Percentiles rank a stretch among this genome's conserved stretches.
phyloP scores from a whole-genome alignment of 2,888 invertebrate genomes.

The Pomacea canaliculata region DNA sequence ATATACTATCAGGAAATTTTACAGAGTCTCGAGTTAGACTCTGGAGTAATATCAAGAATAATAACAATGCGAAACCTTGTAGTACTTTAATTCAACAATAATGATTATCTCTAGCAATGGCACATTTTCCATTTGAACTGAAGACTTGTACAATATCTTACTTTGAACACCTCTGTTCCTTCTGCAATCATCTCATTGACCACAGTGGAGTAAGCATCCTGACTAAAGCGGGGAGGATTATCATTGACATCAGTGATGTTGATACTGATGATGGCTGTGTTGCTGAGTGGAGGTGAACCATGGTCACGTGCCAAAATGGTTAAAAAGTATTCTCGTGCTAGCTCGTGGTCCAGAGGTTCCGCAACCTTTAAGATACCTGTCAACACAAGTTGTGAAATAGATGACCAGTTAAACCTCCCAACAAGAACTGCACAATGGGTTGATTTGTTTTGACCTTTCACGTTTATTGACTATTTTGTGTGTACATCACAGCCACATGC shows the following conservation, averaged over 20 bases:
- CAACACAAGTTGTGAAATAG: background rate
- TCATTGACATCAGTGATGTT: slow-evolving; percentile 72
- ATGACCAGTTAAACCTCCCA: too few species aligned
- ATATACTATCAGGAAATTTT: too few species aligned
- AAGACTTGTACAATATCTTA: slow-evolving; percentile 58
- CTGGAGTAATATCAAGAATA: too few species aligned
- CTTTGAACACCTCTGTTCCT: slow-evolving; percentile 79
- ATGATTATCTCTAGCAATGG: too few species aligned
- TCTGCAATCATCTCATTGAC: slow-evolving; percentile 81
- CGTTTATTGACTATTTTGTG: too few species aligned
- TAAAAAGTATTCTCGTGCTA: slow-evolving; percentile 85
- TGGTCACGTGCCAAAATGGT: slow-evolving; percentile 92
- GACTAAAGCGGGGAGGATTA: slow-evolving; percentile 61
- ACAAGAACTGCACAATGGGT: too few species aligned
- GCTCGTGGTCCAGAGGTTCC: slow-evolving; percentile 88
- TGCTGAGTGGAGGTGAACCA: slow-evolving; percentile 88
- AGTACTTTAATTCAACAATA: too few species aligned
- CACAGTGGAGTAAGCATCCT: slow-evolving; percentile 51
- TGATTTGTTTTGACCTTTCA: too few species aligned
- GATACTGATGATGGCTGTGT: slow-evolving; percentile 88
- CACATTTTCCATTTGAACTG: too few species aligned
- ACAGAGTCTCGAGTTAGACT: too few species aligned
- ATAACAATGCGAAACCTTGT: too few species aligned
- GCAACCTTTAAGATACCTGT: slow-evolving; percentile 82
- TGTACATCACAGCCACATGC: too few species aligned